These are phyloP conservation scores for Gymnorhina tibicen DNA, from an alignment of 2,113 vertebrate genomes.

Conservation along the genomic window DNA sequence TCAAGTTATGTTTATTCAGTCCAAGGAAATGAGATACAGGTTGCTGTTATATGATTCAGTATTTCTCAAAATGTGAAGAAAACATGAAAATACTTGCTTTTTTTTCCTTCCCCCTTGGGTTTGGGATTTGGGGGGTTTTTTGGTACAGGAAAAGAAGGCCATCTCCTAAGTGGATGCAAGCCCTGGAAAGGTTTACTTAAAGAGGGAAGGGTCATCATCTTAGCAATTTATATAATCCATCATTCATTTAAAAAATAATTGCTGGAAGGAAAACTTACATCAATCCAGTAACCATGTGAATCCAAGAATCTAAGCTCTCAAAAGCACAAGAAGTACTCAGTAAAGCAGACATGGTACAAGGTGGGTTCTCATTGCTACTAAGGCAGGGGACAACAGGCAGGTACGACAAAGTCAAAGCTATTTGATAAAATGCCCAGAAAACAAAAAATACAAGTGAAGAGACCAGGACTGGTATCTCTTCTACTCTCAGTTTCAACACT, in stretches of 20 bases:
- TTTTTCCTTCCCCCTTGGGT: background rate
- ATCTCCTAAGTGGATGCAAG: background rate
- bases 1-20: background rate
- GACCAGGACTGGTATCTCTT: background rate
- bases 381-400: background rate
- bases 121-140: background rate
- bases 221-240: background rate
- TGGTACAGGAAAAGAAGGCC: background rate
- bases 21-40: background rate
- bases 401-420: background rate
- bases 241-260: background rate
- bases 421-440: background rate
- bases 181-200: background rate
- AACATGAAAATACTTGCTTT: background rate
- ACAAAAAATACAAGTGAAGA: background rate
- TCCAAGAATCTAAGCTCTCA: background rate
- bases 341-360: background rate
- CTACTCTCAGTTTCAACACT: background rate
- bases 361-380: background rate
- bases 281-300: background rate
- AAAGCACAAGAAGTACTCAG: background rate
- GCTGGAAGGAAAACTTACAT: background rate
- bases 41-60: background rate
- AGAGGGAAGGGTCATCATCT: background rate
- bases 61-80: background rate